Percentiles rank a stretch among this genome's conserved stretches.
Evolutionary conservation across 2,113 vertebrate genomes (phyloP).

Genomic region (Paedocypris sp.): DNA sequence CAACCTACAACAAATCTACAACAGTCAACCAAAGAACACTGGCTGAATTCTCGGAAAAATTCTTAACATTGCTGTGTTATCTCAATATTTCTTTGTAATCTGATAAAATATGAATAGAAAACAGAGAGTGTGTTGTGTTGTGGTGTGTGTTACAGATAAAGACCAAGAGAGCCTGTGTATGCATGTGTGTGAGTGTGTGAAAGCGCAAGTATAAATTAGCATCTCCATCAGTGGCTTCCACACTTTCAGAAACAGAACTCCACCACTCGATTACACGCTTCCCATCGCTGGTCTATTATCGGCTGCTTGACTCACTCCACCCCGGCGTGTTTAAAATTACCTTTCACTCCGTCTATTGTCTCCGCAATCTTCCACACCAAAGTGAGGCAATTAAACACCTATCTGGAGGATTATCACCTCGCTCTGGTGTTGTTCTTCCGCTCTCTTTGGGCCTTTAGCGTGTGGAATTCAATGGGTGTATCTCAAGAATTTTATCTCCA

Average conservation of each 20-base stretch:
- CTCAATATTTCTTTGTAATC: no score
- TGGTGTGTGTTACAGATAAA: no score
- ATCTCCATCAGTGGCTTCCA: neutral
- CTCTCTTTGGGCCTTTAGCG: constrained; percentile 9
- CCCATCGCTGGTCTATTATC: neutral
- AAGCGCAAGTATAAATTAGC: neutral
- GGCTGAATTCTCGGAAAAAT: no score
- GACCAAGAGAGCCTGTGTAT: no score
- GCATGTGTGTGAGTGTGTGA: no score
- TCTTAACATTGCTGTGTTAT: no score
- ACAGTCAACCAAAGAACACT: no score
- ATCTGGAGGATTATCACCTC: neutral
- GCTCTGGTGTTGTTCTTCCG: constrained; percentile 24
- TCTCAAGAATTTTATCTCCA: neutral
- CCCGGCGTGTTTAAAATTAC: constrained; percentile 2
- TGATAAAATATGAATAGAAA: no score
- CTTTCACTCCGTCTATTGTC: neutral
- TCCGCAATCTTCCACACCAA: neutral
- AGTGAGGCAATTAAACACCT: neutral
- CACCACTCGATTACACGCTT: constrained; percentile 16
- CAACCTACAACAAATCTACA: no score
- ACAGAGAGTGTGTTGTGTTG: no score
- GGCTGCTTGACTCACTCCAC: neutral
- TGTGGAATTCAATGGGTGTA: no score
- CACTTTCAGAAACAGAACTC: neutral